Evolutionary conservation across 2,888 invertebrate genomes (phyloP).

Genomic region (Clusia tigrina): DNA sequence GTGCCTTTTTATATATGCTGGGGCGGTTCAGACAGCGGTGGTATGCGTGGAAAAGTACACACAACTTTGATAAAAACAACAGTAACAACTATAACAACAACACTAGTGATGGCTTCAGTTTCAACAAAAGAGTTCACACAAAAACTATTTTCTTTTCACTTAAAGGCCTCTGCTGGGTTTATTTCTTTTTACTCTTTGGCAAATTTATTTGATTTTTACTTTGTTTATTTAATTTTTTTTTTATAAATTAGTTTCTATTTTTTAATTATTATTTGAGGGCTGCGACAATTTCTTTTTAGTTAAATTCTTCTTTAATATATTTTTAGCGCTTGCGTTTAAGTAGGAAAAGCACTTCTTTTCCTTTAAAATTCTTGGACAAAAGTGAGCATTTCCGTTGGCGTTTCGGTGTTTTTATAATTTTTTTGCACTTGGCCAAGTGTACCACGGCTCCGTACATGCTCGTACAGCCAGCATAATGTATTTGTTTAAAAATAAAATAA

Average conservation of each 20-base stretch:
- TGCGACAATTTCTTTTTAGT: not conserved
- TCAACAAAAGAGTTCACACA: too few relatives aligned
- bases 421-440: constrained; percentile 1
- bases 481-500: not conserved
- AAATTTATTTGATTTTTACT: not conserved
- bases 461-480: too few relatives aligned
- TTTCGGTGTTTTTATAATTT: constrained; percentile 49
- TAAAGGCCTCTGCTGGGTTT: not conserved
- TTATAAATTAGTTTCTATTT: not conserved
- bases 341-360: constrained; percentile 44
- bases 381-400: constrained; percentile 56
- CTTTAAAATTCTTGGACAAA: constrained; percentile 59
- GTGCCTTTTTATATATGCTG: constrained; percentile 22
- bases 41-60: constrained; percentile 27
- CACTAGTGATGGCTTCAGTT: too few relatives aligned
- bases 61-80: constrained; percentile 17
- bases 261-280: not conserved
- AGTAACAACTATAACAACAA: too few relatives aligned
- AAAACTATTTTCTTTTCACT: too few relatives aligned
- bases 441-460: not conserved
- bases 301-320: not conserved
- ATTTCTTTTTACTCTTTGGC: not conserved
- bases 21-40: too few relatives aligned
- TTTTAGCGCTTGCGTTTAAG: not conserved
- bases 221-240: not conserved